Conservation (phyloP, 2,797 vertebrate species). For the Tolypeutes matacus region DNA sequence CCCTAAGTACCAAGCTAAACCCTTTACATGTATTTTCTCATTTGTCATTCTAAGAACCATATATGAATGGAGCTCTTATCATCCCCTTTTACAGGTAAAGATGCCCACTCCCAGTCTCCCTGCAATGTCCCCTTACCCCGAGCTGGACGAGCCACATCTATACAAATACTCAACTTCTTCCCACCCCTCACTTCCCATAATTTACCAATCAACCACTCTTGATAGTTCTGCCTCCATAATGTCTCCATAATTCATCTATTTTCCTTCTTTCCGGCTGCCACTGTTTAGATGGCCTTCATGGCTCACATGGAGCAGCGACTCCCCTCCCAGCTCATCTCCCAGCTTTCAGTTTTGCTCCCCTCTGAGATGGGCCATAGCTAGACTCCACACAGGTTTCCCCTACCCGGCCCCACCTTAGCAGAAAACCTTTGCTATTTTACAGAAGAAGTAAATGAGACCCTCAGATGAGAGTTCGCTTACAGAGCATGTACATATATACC, state of each 20-base stretch:
- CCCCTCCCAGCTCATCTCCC: neutral
- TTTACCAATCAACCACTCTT: neutral
- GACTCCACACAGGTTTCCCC: neutral
- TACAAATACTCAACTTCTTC: neutral
- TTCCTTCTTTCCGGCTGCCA: neutral
- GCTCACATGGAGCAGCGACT: neutral
- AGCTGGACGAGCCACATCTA: neutral
- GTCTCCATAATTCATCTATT: neutral
- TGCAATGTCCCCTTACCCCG: neutral
- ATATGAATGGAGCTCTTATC: neutral
- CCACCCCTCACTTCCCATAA: neutral
- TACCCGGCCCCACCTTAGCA: neutral
- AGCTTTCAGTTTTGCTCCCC: neutral
- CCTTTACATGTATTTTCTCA: neutral
- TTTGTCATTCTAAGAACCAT: neutral
- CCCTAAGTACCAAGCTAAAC: neutral
- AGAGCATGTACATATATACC: neutral
- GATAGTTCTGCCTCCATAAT: neutral
- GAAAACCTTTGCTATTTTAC: neutral
- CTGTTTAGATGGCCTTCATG: neutral
- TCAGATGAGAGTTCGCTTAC: neutral
- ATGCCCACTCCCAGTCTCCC: neutral
- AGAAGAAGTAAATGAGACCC: neutral
- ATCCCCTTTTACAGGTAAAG: neutral
- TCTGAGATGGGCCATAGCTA: neutral